These are phyloP conservation scores for Danionella cerebrum DNA, from an alignment of 2,113 vertebrate species.

Conservation along the genomic window DNA sequence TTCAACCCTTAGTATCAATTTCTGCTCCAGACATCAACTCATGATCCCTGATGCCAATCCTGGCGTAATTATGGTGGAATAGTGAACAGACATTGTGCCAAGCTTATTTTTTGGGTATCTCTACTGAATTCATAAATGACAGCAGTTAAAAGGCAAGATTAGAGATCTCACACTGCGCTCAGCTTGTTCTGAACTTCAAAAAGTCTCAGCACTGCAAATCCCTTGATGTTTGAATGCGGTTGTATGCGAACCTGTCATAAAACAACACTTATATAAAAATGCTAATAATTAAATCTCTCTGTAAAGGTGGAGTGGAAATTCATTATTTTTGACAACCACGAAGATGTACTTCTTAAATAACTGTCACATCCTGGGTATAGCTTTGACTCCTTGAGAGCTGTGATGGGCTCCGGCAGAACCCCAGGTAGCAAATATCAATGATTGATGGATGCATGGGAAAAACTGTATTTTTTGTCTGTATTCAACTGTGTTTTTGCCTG, in stretches of 20 bases:
- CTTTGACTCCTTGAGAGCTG: too few species aligned
- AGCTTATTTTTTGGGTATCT: not conserved
- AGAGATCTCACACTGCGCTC: not conserved
- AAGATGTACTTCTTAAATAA: too few species aligned
- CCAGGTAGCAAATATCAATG: too few species aligned
- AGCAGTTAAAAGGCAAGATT: not conserved
- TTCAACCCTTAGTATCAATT: conserved; percentile 28
- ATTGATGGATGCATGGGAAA: too few species aligned
- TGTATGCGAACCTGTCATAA: not conserved
- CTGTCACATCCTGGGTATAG: too few species aligned
- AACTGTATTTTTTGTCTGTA: too few species aligned
- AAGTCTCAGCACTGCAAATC: not conserved
- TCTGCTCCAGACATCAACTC: conserved; percentile 37
- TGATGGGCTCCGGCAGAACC: too few species aligned
- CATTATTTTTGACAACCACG: too few species aligned
- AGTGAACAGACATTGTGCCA: conserved; percentile 25
- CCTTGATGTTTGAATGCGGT: not conserved
- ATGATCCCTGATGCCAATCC: conserved; percentile 13
- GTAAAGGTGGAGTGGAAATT: too few species aligned
- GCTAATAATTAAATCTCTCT: too few species aligned
- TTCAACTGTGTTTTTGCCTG: too few species aligned
- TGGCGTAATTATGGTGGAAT: conserved; percentile 5
- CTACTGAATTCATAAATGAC: not conserved
- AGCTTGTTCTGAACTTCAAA: conserved; percentile 6
- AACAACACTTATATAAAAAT: not conserved